These are phyloP conservation scores for Pediacus dermestoides DNA, from an alignment of 2,888 invertebrate genomes.

Conservation along the genomic window DNA sequence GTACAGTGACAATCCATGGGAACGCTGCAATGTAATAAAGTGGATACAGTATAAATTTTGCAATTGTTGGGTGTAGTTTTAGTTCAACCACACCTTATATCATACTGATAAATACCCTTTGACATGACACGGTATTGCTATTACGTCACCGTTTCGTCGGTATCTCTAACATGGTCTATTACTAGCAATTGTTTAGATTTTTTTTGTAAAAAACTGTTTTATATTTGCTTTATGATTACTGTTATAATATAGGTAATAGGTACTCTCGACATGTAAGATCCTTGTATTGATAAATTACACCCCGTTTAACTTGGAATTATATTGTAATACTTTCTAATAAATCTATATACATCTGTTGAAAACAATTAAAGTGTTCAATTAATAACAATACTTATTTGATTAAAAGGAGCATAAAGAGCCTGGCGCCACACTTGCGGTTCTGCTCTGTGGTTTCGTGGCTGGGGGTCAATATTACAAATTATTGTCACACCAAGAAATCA, in stretches of 20 bases:
- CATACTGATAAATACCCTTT: slow-evolving; percentile 43
- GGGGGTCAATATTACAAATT: too few species aligned
- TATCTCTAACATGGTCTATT: slow-evolving; percentile 16
- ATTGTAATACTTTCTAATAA: slow-evolving; percentile 3
- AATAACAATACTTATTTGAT: too few species aligned
- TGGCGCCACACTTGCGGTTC: too few species aligned
- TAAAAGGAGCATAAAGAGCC: too few species aligned
- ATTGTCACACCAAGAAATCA: too few species aligned
- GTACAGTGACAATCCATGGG: slow-evolving; percentile 30
- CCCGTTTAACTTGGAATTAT: not conserved
- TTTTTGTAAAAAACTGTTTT: slow-evolving; percentile 3
- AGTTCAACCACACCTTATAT: slow-evolving; percentile 40
- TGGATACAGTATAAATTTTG: slow-evolving; percentile 33
- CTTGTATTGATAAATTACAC: slow-evolving; percentile 23
- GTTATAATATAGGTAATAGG: too few species aligned
- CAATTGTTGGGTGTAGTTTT: slow-evolving; percentile 39
- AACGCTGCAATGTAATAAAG: slow-evolving; percentile 24
- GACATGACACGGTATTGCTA: slow-evolving; percentile 35
- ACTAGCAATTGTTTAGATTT: slow-evolving; percentile 4
- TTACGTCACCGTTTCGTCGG: slow-evolving; percentile 24
- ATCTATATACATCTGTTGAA: too few species aligned
- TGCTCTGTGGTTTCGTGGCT: too few species aligned
- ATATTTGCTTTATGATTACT: slow-evolving; percentile 3
- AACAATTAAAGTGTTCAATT: too few species aligned
- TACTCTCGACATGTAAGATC: slow-evolving; percentile 23